Evolutionary conservation across 2,888 invertebrate species (phyloP).

Genomic region (Baccha elongata): DNA sequence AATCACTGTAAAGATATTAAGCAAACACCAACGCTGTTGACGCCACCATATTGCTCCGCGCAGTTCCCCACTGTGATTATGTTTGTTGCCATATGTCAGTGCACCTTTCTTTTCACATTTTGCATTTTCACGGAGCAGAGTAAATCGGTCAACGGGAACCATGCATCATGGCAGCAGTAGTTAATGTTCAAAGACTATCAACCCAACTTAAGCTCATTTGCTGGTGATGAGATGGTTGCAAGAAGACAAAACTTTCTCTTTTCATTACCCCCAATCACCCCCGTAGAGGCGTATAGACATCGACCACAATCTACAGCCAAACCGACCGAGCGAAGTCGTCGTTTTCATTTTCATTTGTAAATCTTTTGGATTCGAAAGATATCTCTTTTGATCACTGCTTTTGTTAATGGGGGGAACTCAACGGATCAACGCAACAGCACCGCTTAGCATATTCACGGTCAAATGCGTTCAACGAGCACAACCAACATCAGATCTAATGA

Average conservation of each 20-base stretch:
- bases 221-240: slow-evolving; percentile 44
- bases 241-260: slow-evolving; percentile 68
- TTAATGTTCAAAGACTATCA: slow-evolving; percentile 38
- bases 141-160: slow-evolving; percentile 73
- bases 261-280: slow-evolving; percentile 62
- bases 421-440: slow-evolving; percentile 51
- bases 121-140: slow-evolving; percentile 66
- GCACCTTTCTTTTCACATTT: slow-evolving; percentile 71
- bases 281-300: slow-evolving; percentile 15
- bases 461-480: slow-evolving; percentile 64
- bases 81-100: slow-evolving; percentile 67
- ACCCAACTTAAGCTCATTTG: slow-evolving; percentile 20
- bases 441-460: slow-evolving; percentile 64
- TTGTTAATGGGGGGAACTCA: slow-evolving; percentile 56
- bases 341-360: slow-evolving; percentile 76
- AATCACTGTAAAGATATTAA: slow-evolving; percentile 55
- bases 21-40: slow-evolving; percentile 15
- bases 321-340: slow-evolving; percentile 28
- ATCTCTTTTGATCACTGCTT: slow-evolving; percentile 52
- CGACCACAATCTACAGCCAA: slow-evolving; percentile 11
- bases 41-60: slow-evolving; percentile 6
- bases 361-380: slow-evolving; percentile 62
- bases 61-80: slow-evolving; percentile 14
- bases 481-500: slow-evolving; percentile 55
- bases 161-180: slow-evolving; percentile 49